Percentiles rank a stretch among this genome's conserved stretches.
Conservation (phyloP, 2,113 vertebrate species). For the Thermophis baileyi region DNA sequence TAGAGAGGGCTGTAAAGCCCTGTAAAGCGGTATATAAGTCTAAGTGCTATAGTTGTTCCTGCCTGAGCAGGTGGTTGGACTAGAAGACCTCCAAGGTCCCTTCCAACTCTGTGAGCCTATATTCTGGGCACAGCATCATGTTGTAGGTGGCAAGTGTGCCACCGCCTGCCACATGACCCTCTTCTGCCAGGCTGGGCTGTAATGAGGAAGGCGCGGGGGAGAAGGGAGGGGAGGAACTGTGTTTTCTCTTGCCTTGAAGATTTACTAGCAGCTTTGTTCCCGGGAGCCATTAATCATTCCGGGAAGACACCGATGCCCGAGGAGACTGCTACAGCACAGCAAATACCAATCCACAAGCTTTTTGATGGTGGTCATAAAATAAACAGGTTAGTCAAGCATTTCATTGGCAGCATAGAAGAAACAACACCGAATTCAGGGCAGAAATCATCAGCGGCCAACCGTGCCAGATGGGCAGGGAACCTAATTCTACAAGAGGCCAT, state of each 20-base stretch:
- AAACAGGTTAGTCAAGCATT: conserved; percentile 28
- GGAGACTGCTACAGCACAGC: conserved; percentile 20
- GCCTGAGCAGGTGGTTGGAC: not conserved
- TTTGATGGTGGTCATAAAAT: conserved; percentile 36
- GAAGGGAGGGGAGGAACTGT: not conserved
- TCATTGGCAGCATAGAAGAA: conserved; percentile 2
- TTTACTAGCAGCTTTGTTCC: conserved; percentile 49
- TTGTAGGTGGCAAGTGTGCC: not conserved
- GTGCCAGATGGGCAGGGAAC: not conserved
- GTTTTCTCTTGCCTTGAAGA: conserved; percentile 32
- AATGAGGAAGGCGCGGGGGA: not conserved
- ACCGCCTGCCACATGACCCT: not conserved
- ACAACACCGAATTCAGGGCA: not conserved
- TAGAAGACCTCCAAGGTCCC: not conserved
- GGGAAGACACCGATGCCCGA: conserved; percentile 15
- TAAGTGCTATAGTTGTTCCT: not conserved
- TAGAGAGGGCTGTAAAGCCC: no score
- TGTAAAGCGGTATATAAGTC: no score
- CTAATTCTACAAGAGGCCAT: not conserved
- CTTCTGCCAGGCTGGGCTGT: not conserved
- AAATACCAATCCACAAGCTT: conserved; percentile 19
- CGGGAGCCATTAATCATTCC: conserved; percentile 22
- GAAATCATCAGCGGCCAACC: not conserved
- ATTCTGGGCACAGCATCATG: not conserved
- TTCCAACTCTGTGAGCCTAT: not conserved